These are phyloP conservation scores for Sphinx pinastri DNA, from an alignment of 2,888 invertebrate genomes.

Conservation along the genomic window DNA sequence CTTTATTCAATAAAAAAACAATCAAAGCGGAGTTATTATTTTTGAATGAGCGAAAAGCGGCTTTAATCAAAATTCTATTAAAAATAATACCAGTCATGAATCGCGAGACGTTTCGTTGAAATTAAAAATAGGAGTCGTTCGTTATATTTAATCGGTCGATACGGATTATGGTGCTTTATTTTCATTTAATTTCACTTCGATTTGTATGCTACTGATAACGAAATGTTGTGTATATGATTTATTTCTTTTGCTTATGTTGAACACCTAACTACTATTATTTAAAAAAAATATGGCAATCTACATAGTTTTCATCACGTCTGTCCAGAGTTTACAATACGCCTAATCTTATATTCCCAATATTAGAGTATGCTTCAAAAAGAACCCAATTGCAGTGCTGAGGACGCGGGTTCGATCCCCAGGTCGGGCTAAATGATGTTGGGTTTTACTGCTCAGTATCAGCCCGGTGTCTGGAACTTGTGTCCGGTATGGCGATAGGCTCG, in stretches of 20 bases:
- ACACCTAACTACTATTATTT: too few species aligned
- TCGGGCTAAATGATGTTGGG: too few species aligned
- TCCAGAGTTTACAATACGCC: too few species aligned
- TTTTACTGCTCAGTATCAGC: too few species aligned
- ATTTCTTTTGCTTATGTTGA: not conserved
- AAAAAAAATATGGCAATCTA: too few species aligned
- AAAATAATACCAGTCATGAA: not conserved
- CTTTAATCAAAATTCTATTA: constrained; percentile 3
- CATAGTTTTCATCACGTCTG: too few species aligned
- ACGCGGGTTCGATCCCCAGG: too few species aligned
- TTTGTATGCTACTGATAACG: not conserved
- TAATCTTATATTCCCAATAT: too few species aligned
- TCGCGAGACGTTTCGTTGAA: constrained; percentile 11
- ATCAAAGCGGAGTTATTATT: not conserved
- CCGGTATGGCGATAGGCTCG: too few species aligned
- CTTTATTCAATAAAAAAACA: not conserved
- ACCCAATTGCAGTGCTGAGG: too few species aligned
- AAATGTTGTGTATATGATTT: not conserved
- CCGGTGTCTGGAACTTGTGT: too few species aligned
- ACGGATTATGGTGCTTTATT: constrained; percentile 7
- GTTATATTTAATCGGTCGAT: constrained; percentile 2
- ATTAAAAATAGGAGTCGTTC: not conserved
- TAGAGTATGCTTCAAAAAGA: too few species aligned
- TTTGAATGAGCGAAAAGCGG: constrained; percentile 3
- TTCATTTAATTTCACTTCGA: not conserved